A percentile compares a stretch with the other conserved stretches of the same genome.
phyloP scores from a whole-genome alignment of 2,113 vertebrate species.

The Lethenteron reissneri region DNA sequence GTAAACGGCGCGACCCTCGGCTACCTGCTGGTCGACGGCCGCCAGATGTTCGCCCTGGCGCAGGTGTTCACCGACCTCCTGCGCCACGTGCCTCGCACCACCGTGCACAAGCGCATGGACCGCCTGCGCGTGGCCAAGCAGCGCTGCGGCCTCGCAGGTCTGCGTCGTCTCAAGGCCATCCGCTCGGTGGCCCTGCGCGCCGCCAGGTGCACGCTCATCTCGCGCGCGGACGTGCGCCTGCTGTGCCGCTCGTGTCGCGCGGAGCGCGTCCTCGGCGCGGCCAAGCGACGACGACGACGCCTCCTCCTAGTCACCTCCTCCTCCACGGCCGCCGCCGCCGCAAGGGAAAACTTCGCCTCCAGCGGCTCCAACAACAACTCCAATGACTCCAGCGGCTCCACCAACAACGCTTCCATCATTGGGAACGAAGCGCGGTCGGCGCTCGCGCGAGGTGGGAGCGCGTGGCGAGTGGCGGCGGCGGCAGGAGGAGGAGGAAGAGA shows the following conservation, averaged over 20 bases:
- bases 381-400: slow-evolving; percentile 12
- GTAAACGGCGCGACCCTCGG: slow-evolving; percentile 21
- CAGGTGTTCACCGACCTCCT: slow-evolving; percentile 25
- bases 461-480: slow-evolving; percentile 1
- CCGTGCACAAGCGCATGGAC: slow-evolving; percentile 25
- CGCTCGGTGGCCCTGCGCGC: slow-evolving; percentile 21
- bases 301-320: too few relatives aligned
- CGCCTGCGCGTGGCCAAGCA: slow-evolving; percentile 22
- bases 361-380: slow-evolving; percentile 9
- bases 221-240: slow-evolving; percentile 22
- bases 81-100: slow-evolving; percentile 22
- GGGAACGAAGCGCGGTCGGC: background rate
- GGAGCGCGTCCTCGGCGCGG: slow-evolving; percentile 11
- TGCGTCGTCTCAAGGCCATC: slow-evolving; percentile 26
- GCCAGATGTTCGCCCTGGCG: slow-evolving; percentile 23
- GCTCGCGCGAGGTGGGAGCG: slow-evolving; percentile 1
- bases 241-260: slow-evolving; percentile 22
- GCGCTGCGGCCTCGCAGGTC: slow-evolving; percentile 22
- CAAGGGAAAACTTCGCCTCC: slow-evolving; percentile 14
- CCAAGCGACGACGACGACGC: slow-evolving; percentile 12
- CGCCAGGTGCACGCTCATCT: slow-evolving; percentile 25
- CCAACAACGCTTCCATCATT: slow-evolving; percentile 8
- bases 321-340: slow-evolving; percentile 6
- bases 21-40: slow-evolving; percentile 24
- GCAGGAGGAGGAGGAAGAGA: background rate